Evolutionary conservation across 2,797 vertebrate genomes (phyloP), one percentile per base, ranked within the genome.

Genomic region (Mus caroli): DNA sequence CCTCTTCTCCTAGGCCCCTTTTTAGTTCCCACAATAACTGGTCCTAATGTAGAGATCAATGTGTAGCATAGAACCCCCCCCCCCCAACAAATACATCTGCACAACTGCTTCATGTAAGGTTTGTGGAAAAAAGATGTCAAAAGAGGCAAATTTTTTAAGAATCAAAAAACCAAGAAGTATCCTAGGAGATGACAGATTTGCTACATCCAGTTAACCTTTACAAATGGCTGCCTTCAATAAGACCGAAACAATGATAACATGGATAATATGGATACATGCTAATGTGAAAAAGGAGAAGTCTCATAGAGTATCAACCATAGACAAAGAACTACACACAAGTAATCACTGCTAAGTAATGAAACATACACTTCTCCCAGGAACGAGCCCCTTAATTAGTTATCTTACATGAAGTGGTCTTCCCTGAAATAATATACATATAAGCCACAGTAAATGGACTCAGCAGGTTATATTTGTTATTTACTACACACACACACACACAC

Each of bases 401-500:
- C 17, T 3, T 0, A 34, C 12, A n/a, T 3, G 46, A 22, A 22
- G 11, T 50, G 28, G 17, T 67, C 10, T 3, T 4, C 60, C 28
- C 60, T 85, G 60, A 50, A 85, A 67, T 46, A 2, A 67, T 67
- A 64, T 4, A 64, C 11, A 50, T 17, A n/a, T 6, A 85, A 76
- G 43, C 11, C 58, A 64, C 28, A 14, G 40, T 50, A 50, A 84
- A 50, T 46, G 0, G 28, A 84, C 17, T 43, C 40, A 40, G n/a
- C 34, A 15, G 6, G 12, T 40, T 82, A 12, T 85, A 34, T 31
- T 62, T 34, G 22, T 8, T 2, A 60, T 17, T 15, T 26, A 54
- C 34, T 28, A 82, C 28, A 13, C 9, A 93, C 95, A 97, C 89
- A 52, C 46, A 78, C 52, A 40, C 79, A 37, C 52, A 82, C 54